Conservation (phyloP, 2,113 vertebrate species). For the Phylloscopus trochiloides region DNA sequence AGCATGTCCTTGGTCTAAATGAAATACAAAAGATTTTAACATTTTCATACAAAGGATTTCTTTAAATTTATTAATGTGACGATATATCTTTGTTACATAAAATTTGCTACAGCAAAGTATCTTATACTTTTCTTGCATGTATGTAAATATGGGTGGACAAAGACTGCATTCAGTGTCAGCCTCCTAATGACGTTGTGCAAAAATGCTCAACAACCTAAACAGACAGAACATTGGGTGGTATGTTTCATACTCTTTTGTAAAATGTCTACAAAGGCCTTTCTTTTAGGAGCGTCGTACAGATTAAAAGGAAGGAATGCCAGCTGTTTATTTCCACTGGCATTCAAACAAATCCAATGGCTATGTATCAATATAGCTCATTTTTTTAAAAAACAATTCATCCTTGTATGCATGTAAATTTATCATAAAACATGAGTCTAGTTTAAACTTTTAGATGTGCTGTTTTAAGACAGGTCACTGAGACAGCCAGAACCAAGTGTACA, state of each 20-base stretch:
- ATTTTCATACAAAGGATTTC: slow-evolving; percentile 87
- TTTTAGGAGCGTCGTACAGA: slow-evolving; percentile 70
- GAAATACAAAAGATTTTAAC: slow-evolving; percentile 78
- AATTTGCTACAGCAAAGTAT: slow-evolving; percentile 93
- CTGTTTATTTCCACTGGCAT: slow-evolving; percentile 67
- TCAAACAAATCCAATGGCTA: slow-evolving; percentile 70
- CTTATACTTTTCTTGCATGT: slow-evolving; percentile 86
- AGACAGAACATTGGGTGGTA: slow-evolving; percentile 77
- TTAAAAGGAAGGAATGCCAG: slow-evolving; percentile 73
- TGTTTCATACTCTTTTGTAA: slow-evolving; percentile 70
- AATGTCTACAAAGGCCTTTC: slow-evolving; percentile 79
- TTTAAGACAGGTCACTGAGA: slow-evolving; percentile 80
- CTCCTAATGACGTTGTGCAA: slow-evolving; percentile 84
- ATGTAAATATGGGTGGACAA: slow-evolving; percentile 83
- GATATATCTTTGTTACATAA: slow-evolving; percentile 89
- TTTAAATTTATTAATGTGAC: slow-evolving; percentile 90
- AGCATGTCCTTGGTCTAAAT: slow-evolving; percentile 79
- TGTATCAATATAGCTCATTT: slow-evolving; percentile 57
- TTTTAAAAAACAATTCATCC: slow-evolving; percentile 58
- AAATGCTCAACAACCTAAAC: slow-evolving; percentile 85
- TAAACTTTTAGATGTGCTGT: slow-evolving; percentile 87
- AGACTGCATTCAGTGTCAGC: slow-evolving; percentile 76
- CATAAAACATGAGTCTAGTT: slow-evolving; percentile 74
- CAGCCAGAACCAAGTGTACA: slow-evolving; percentile 74
- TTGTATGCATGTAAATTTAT: slow-evolving; percentile 69